Conservation (phyloP, 2,888 invertebrate species). For the Cephus spinipes region DNA sequence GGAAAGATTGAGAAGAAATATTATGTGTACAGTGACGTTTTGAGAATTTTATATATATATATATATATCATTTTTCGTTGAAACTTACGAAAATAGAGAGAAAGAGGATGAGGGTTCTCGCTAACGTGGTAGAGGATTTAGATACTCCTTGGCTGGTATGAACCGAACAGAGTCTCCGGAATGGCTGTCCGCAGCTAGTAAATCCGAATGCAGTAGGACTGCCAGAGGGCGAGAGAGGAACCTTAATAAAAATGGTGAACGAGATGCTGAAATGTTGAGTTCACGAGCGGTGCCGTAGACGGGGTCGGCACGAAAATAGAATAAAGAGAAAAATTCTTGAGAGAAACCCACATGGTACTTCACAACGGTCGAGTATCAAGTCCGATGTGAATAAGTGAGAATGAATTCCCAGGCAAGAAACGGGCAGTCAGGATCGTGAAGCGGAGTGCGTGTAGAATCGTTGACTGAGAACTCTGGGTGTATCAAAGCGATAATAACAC, state of each 20-base stretch:
- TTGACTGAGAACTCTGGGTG: background rate
- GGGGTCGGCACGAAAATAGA: background rate
- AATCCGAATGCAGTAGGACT: background rate
- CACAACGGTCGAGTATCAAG: background rate
- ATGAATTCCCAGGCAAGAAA: background rate
- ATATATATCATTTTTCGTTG: background rate
- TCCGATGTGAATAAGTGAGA: background rate
- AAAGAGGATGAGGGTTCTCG: background rate
- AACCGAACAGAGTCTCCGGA: background rate
- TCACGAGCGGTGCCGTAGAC: background rate
- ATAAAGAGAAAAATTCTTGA: background rate
- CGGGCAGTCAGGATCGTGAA: background rate
- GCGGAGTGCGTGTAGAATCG: background rate
- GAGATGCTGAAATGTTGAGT: background rate
- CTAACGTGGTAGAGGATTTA: background rate
- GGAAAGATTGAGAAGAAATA: background rate
- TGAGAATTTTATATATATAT: background rate
- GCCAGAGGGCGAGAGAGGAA: background rate
- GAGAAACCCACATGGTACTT: background rate
- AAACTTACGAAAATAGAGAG: background rate
- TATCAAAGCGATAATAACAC: background rate
- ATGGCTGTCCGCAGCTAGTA: background rate
- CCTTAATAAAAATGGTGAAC: background rate
- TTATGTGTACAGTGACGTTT: background rate
- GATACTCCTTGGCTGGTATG: background rate